Conservation (phyloP, 2,797 vertebrate genomes). For the Acomys russatus region DNA sequence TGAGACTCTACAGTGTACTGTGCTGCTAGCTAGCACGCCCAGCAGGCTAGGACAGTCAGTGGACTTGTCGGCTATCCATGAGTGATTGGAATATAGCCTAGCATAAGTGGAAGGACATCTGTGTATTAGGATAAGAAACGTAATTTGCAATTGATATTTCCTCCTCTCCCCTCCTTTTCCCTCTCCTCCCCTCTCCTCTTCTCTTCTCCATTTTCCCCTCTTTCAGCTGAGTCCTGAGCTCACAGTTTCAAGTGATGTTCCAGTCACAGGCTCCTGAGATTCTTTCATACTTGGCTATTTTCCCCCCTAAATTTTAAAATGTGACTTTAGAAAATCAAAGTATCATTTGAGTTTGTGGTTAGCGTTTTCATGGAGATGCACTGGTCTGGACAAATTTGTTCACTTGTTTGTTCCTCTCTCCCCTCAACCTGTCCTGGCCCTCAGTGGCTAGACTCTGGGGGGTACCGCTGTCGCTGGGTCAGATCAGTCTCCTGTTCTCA, state of each 20-base stretch:
- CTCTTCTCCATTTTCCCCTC: neutral
- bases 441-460: neutral
- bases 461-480: too few relatives aligned
- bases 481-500: neutral
- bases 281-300: neutral
- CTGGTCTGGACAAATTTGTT: neutral
- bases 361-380: neutral
- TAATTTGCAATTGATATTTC: neutral
- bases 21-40: neutral
- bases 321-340: neutral
- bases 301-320: neutral
- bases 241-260: neutral
- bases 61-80: neutral
- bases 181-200: neutral
- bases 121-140: slow-evolving; percentile 37
- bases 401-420: neutral
- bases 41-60: fast-evolving
- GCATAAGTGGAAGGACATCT: neutral
- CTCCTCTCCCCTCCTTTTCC: neutral
- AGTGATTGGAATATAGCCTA: neutral
- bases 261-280: neutral
- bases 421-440: neutral
- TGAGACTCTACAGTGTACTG: neutral
- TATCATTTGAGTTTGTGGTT: neutral
- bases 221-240: neutral